Evolutionary conservation across 2,797 vertebrate species (phyloP).

Genomic region (Anas bernieri): DNA sequence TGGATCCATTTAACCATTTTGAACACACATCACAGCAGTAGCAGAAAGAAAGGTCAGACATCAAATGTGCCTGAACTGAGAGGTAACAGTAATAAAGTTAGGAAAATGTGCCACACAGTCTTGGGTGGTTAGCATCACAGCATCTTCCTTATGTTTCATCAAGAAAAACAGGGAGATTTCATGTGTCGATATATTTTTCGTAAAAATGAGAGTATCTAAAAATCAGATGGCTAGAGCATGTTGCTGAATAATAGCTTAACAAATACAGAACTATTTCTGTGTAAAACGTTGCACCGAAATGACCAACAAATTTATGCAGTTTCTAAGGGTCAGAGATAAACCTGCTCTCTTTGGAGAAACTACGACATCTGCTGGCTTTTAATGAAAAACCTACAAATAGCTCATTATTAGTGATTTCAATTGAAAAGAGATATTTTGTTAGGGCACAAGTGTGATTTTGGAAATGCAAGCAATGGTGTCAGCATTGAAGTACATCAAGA

Average conservation of each 20-base stretch:
- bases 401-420: not conserved
- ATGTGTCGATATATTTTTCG: not conserved
- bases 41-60: not conserved
- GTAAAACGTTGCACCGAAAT: not conserved
- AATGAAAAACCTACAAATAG: not conserved
- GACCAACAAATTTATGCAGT: not conserved
- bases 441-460: not conserved
- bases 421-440: not conserved
- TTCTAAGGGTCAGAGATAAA: not conserved
- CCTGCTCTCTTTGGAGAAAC: slow-evolving; percentile 57
- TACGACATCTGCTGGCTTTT: slow-evolving; percentile 73
- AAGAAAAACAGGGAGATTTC: not conserved
- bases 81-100: not conserved
- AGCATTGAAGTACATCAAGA: not conserved
- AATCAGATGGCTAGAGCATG: not conserved
- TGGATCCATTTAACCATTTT: not conserved
- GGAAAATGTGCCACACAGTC: not conserved
- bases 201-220: not conserved
- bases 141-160: not conserved
- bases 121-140: not conserved
- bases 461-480: not conserved
- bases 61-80: not conserved
- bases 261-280: not conserved
- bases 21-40: not conserved
- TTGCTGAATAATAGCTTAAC: not conserved